A percentile compares a stretch with the other conserved stretches of the same genome.
phyloP scores from a whole-genome alignment of 2,888 invertebrate genomes.

The Leptinotarsa juncta region DNA sequence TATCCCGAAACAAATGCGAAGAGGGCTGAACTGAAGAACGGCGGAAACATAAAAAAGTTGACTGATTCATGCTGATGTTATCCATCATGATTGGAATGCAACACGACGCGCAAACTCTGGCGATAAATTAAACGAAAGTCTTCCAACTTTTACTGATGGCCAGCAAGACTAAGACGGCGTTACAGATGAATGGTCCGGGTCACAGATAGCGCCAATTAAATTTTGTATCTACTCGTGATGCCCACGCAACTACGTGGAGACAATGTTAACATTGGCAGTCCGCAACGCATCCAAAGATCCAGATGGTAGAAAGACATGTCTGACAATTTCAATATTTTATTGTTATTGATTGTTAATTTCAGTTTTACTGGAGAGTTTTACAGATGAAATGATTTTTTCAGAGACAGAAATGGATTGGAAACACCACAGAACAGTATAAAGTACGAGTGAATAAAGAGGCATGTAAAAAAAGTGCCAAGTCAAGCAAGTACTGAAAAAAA shows the following conservation, averaged over 20 bases:
- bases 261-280: constrained; percentile 29
- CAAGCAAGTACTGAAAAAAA: too few species aligned
- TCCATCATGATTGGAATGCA: constrained; percentile 32
- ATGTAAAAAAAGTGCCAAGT: too few species aligned
- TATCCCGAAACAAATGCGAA: constrained; percentile 28
- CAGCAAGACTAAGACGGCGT: constrained; percentile 31
- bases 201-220: constrained; percentile 46
- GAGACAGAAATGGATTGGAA: too few species aligned
- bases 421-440: too few species aligned
- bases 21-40: constrained; percentile 20
- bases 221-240: constrained; percentile 33
- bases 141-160: constrained; percentile 41
- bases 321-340: not conserved
- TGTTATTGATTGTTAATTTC: too few species aligned
- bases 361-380: too few species aligned
- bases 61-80: constrained; percentile 35
- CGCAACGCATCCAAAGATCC: not conserved
- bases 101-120: constrained; percentile 27
- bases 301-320: not conserved
- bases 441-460: too few species aligned
- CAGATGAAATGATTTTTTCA: too few species aligned
- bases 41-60: constrained; percentile 22
- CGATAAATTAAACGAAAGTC: constrained; percentile 42
- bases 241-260: constrained; percentile 29
- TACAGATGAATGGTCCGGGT: constrained; percentile 32